Conservation (phyloP, 2,888 invertebrate genomes). For the Adineta ricciae region DNA sequence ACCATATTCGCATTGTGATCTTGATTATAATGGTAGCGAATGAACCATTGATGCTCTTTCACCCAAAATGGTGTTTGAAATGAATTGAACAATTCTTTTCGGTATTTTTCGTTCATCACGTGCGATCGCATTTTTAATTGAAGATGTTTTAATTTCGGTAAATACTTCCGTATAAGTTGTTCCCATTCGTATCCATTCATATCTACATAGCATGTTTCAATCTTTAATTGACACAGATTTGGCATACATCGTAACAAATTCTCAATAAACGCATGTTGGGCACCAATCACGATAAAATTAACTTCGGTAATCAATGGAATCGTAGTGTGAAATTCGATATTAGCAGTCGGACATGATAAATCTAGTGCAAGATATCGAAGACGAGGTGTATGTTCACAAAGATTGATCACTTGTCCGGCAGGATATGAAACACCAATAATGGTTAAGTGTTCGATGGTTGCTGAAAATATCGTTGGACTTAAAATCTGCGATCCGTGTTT, state of each 20-base stretch:
- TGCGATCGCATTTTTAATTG: background rate
- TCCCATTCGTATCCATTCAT: background rate
- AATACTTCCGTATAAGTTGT: background rate
- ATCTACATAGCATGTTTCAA: background rate
- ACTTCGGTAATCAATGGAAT: background rate
- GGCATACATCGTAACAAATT: background rate
- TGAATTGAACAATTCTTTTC: background rate
- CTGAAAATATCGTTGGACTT: background rate
- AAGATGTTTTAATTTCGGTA: background rate
- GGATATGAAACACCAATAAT: background rate
- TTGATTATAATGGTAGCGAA: background rate
- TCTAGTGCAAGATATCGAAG: background rate
- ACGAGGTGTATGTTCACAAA: background rate
- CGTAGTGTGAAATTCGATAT: background rate
- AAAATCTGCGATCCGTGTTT: background rate
- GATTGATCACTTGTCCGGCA: background rate
- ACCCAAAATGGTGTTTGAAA: background rate
- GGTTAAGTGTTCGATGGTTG: background rate
- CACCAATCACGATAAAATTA: background rate
- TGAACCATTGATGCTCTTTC: background rate
- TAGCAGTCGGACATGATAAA: background rate
- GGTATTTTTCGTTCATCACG: background rate
- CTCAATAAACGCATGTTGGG: background rate
- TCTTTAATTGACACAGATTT: background rate
- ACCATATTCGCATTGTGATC: background rate